Evolutionary conservation across 2,113 vertebrate species (phyloP).

Genomic region (Odocoileus virginianus): DNA sequence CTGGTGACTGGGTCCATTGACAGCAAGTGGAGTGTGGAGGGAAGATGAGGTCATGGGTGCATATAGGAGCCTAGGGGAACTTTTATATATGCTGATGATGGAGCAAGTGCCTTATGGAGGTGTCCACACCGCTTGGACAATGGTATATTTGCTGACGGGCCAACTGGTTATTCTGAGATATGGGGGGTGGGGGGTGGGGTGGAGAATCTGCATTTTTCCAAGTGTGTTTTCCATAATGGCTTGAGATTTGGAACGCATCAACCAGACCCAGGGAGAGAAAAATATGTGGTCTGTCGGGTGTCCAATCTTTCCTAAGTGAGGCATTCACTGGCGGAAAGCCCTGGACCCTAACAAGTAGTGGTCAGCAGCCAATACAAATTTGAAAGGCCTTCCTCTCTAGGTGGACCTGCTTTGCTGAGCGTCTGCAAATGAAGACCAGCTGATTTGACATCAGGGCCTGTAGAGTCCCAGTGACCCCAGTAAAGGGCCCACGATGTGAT

Average conservation of each 20-base stretch:
- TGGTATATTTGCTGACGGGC: neutral
- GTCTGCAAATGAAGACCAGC: neutral
- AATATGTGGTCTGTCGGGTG: conserved; percentile 15
- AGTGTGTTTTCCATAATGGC: conserved; percentile 8
- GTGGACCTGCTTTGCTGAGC: neutral
- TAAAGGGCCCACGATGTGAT: neutral
- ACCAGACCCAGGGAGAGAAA: conserved; percentile 1
- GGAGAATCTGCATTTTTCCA: neutral
- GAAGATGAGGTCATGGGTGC: neutral
- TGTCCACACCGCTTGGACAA: rapidly evolving
- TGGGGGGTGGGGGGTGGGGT: neutral
- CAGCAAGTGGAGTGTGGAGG: neutral
- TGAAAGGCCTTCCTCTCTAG: neutral
- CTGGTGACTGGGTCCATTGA: neutral
- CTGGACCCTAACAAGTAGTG: neutral
- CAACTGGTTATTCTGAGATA: neutral
- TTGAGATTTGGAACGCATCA: neutral
- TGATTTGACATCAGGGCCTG: neutral
- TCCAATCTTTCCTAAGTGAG: conserved; percentile 7
- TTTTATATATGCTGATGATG: rapidly evolving
- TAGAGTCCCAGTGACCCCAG: neutral
- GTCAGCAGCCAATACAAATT: conserved; percentile 14
- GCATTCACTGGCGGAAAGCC: neutral
- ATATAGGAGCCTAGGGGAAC: neutral
- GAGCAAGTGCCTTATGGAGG: neutral